Base-by-base conservation (phyloP, 1,140 invertebrate species). In the Hestina assimilis region DNA sequence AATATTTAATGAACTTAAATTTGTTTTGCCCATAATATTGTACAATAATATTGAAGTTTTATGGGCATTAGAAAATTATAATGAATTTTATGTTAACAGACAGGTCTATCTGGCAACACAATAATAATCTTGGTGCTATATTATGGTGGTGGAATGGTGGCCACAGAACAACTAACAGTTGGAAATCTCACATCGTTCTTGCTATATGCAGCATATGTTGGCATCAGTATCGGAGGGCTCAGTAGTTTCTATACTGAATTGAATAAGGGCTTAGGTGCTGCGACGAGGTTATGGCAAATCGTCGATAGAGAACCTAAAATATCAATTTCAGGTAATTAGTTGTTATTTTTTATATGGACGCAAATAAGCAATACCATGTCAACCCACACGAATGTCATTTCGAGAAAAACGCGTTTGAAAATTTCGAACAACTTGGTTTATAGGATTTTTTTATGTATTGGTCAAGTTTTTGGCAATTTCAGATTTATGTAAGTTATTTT, bases 91-190 rank as follows among this genome's bases (percentile, higher is more conserved):
- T n/a, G 24, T 72, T 89, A 86, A 63, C 72, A 96, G 95, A 96
- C 96, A 60, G 97, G 98, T 9, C 91, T 99, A 21, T 94, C 96
- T 43, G 98, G 98, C 4, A 99, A 99, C 83, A 89, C 94, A 0
- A 95, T 99, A 24, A 94, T 99, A 47, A 91, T 99, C 20, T 93
- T 96, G 3, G 97, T 99, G 8, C 90, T 99, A 1, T 99, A 98
- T 84, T 97, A 96, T 75, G 98, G 98, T 11, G 96, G 97, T 6
- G 90, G 93, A 8, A 93, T 99, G 92, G 96, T 99, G 23, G 92
- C 94, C 0, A 91, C 94, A 9, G 91, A 94, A 29, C 85, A 93
- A 20, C 91, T 99, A 33, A 96, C 95, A 4, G 94, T 99, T 26
- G 98, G 98, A 6, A 93, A 94, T 59, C 87, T 99, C 9, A 97